These are phyloP conservation scores for Drosophila fulvimacula DNA, from an alignment of 2,888 invertebrate genomes.

Conservation along the genomic window DNA sequence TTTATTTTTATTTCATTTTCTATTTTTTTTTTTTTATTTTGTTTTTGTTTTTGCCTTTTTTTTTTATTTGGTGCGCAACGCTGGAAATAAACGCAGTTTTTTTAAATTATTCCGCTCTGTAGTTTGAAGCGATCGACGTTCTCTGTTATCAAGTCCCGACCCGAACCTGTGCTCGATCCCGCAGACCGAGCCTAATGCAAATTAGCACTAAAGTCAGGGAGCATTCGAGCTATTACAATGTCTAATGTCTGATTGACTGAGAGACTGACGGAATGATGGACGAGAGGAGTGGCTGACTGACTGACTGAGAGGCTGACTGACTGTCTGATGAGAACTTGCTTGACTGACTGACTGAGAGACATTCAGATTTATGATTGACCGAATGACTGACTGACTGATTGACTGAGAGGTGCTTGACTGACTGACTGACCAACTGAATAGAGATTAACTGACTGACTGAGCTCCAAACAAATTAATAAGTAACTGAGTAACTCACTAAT, in stretches of 20 bases:
- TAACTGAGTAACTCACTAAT: neutral
- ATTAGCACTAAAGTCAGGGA: slow-evolving; percentile 50
- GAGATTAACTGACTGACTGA: neutral
- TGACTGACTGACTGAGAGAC: neutral
- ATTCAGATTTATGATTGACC: neutral
- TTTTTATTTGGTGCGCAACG: slow-evolving; percentile 39
- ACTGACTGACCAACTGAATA: neutral
- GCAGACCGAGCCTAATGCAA: slow-evolving; percentile 50
- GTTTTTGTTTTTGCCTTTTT: slow-evolving; percentile 60
- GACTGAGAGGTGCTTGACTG: neutral
- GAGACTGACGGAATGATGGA: slow-evolving; percentile 1
- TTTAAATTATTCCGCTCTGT: slow-evolving; percentile 57
- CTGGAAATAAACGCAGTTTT: slow-evolving; percentile 55
- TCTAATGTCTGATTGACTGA: slow-evolving; percentile 64
- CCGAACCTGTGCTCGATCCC: slow-evolving; percentile 39
- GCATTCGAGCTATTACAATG: slow-evolving; percentile 55
- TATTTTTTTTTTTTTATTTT: slow-evolving; percentile 60
- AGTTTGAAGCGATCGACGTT: slow-evolving; percentile 63
- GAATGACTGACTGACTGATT: neutral
- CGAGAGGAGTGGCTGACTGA: slow-evolving; percentile 4
- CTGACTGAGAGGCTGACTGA: neutral
- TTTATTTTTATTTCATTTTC: slow-evolving; percentile 77
- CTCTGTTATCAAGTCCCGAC: slow-evolving; percentile 66
- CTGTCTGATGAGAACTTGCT: neutral
- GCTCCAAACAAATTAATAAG: too few relatives aligned